Evolutionary conservation across 37 sponge, comb jelly and placozoan genomes (phyloP).

Genomic region (Petrosia ficiformis): DNA sequence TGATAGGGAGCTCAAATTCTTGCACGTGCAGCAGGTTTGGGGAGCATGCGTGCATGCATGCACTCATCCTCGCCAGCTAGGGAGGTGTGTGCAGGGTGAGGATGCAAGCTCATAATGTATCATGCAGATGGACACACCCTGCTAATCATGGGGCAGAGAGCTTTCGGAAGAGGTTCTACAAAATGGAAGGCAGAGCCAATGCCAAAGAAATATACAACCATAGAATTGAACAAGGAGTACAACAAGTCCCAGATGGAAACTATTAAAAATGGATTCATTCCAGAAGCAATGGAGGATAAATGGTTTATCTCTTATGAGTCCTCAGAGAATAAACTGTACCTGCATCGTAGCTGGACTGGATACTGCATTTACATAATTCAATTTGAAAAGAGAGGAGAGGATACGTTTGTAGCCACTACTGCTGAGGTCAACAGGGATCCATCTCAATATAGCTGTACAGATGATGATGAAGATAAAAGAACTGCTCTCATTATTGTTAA

Average conservation of each 20-base stretch:
- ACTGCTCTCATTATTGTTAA: no score
- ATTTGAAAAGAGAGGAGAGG: constrained; percentile 21
- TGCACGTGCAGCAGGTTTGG: no score
- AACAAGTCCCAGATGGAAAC: neutral
- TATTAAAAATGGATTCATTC: constrained; percentile 16
- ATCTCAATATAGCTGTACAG: no score
- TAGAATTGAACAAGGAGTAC: constrained; percentile 8
- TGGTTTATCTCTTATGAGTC: constrained; percentile 37
- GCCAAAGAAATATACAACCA: constrained; percentile 7
- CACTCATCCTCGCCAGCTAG: no score
- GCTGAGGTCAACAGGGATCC: no score
- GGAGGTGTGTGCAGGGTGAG: no score
- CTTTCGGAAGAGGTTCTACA: neutral
- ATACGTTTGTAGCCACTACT: no score
- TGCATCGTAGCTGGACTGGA: constrained; percentile 42
- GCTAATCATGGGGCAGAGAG: neutral
- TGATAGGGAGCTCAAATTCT: no score
- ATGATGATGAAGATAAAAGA: no score
- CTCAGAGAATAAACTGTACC: constrained; percentile 13
- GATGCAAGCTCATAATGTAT: no score
- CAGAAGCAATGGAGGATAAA: constrained; percentile 39
- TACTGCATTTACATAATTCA: constrained; percentile 10
- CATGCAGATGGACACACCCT: neutral
- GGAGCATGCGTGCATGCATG: no score
- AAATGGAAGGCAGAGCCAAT: constrained; percentile 24